phyloP scores from a whole-genome alignment of 2,113 vertebrate species.

The Sitta europaea region DNA sequence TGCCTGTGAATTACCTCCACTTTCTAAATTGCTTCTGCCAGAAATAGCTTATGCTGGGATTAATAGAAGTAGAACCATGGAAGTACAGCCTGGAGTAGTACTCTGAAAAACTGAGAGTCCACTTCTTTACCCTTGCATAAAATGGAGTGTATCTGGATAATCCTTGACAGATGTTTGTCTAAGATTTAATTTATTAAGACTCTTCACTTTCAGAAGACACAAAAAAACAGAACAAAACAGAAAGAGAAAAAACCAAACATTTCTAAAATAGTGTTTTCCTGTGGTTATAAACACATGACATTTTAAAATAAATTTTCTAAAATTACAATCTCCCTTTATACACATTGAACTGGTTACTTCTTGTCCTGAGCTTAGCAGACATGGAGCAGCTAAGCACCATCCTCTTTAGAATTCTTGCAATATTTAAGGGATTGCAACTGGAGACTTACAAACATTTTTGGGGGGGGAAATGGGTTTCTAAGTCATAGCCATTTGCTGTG shows the following conservation, averaged over 20 bases:
- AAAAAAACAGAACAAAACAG: background rate
- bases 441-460: background rate
- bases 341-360: background rate
- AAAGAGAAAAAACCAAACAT: background rate
- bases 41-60: background rate
- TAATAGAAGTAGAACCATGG: background rate
- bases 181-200: background rate
- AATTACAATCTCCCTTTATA: background rate
- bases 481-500: background rate
- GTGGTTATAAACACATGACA: background rate
- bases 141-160: background rate
- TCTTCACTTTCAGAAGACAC: background rate
- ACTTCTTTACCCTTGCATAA: background rate
- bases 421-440: background rate
- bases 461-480: background rate
- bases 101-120: background rate
- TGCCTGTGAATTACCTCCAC: background rate
- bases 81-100: background rate
- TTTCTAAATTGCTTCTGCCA: constrained; percentile 8
- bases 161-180: constrained; percentile 25
- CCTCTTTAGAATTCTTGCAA: background rate
- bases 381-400: background rate
- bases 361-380: background rate
- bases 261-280: background rate
- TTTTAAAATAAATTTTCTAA: background rate